phyloP scores from a whole-genome alignment of 2,888 invertebrate species.

The Smittia sp. region DNA sequence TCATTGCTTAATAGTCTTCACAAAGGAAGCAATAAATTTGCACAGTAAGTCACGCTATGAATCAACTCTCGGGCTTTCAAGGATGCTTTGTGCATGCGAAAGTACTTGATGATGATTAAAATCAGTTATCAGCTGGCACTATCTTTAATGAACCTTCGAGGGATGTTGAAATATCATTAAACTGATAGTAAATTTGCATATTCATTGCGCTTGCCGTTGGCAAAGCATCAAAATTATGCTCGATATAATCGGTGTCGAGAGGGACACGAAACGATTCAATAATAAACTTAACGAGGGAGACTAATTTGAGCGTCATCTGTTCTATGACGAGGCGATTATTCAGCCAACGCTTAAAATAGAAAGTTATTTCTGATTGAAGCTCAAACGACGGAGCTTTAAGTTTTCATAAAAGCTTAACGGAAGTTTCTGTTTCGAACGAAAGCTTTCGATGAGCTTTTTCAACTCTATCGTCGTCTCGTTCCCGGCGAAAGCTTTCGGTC shows the following conservation, averaged over 20 bases:
- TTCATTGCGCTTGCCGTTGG: background rate
- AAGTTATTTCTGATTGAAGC: background rate
- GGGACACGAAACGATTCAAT: background rate
- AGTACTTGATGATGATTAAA: background rate
- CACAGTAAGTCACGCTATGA: background rate
- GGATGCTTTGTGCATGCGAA: background rate
- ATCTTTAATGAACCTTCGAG: background rate
- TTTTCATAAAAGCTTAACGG: too few species aligned
- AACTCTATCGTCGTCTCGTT: too few species aligned
- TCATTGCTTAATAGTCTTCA: background rate
- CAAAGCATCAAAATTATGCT: slow-evolving; percentile 3
- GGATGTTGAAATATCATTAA: background rate
- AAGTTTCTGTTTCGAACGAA: too few species aligned
- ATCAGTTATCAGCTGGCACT: background rate
- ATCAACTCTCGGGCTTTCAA: background rate
- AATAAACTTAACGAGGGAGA: slow-evolving; percentile 24
- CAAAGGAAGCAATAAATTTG: background rate
- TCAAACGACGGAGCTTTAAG: background rate
- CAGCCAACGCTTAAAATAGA: background rate
- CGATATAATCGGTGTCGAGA: background rate
- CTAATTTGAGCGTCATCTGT: slow-evolving; percentile 21
- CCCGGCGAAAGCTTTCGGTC: too few species aligned
- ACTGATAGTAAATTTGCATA: background rate
- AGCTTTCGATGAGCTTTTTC: too few species aligned
- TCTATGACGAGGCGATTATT: slow-evolving; percentile 18